phyloP scores from a whole-genome alignment of 2,888 invertebrate species.

The Onthophagus sagittarius region DNA sequence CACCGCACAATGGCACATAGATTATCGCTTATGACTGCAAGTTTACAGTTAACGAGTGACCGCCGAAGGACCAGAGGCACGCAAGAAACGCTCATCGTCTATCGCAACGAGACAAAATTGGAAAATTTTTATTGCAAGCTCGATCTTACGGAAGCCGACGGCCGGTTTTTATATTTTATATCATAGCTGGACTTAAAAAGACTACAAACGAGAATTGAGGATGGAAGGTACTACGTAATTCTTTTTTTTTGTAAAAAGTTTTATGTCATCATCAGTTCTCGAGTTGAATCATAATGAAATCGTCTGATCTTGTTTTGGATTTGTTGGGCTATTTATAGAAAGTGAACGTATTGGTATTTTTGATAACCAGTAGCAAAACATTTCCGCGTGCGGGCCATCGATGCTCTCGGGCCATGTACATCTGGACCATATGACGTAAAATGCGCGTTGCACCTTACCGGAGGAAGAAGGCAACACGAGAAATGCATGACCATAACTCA shows the following conservation, averaged over 20 bases:
- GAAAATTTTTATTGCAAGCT: not conserved
- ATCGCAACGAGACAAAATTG: not conserved
- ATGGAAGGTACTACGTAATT: not conserved
- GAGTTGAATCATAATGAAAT: too few relatives aligned
- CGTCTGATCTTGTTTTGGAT: too few relatives aligned
- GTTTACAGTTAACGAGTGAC: not conserved
- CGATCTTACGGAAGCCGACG: not conserved
- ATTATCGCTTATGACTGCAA: not conserved
- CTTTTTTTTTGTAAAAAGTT: too few relatives aligned
- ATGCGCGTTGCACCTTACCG: constrained; percentile 18
- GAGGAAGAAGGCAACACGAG: constrained; percentile 6
- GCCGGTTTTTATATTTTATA: not conserved
- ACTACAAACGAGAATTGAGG: not conserved
- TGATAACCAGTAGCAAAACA: not conserved
- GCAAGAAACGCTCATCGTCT: not conserved
- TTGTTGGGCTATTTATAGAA: too few relatives aligned
- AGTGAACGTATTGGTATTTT: not conserved
- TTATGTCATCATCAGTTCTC: too few relatives aligned
- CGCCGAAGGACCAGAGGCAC: not conserved
- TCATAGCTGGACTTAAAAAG: not conserved
- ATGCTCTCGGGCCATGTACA: not conserved
- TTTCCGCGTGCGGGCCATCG: constrained; percentile 11
- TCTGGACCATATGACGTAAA: constrained; percentile 17
- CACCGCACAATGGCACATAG: not conserved
- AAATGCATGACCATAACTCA: constrained; percentile 19